Conservation (phyloP, 2,113 vertebrate genomes). For the Anoura caudifer region DNA sequence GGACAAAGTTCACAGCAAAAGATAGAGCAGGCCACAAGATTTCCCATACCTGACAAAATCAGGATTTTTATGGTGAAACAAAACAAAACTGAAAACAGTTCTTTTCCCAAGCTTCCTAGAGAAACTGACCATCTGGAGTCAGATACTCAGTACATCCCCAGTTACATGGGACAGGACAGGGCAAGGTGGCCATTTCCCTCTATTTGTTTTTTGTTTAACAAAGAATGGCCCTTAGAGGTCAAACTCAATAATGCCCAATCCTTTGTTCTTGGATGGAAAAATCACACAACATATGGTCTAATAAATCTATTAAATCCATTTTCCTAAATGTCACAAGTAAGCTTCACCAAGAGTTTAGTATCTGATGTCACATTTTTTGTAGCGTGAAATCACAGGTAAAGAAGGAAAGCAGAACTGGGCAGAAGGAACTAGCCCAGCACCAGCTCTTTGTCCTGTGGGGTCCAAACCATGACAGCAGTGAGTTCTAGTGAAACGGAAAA, state of each 20-base stretch:
- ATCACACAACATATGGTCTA: neutral
- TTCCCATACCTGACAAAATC: constrained; percentile 45
- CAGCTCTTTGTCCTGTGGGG: neutral
- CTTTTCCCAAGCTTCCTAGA: neutral
- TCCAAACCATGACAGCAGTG: neutral
- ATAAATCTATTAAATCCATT: neutral
- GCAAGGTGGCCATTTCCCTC: neutral
- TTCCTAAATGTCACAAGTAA: constrained; percentile 16
- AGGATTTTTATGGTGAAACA: constrained; percentile 13
- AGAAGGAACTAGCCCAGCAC: neutral
- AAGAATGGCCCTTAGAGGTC: neutral
- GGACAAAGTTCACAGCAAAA: constrained; percentile 42
- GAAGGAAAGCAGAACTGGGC: neutral
- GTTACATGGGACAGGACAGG: neutral
- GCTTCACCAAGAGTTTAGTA: neutral
- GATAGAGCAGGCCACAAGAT: neutral
- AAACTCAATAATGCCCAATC: neutral
- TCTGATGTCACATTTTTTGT: neutral
- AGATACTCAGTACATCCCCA: neutral
- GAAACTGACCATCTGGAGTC: neutral
- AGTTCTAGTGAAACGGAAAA: neutral
- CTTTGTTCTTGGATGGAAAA: neutral
- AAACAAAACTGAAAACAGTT: constrained; percentile 1
- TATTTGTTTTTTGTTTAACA: neutral
- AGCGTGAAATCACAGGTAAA: neutral